phyloP scores from a whole-genome alignment of 2,113 vertebrate species.

The Phycodurus eques region DNA sequence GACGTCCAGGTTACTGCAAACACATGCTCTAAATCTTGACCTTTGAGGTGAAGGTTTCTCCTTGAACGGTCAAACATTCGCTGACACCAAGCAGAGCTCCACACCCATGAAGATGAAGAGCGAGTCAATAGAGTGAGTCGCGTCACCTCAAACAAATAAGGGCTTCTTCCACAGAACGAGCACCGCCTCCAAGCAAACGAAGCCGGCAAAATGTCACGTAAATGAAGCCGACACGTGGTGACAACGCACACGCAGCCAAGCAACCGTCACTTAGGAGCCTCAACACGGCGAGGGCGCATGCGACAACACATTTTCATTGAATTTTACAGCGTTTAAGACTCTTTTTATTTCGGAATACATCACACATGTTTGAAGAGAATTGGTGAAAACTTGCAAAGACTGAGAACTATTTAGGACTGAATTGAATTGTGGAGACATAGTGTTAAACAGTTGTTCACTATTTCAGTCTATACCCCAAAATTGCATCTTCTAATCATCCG shows the following conservation, averaged over 20 bases:
- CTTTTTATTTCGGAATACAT: not conserved
- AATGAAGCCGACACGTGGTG: not conserved
- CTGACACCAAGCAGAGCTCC: not conserved
- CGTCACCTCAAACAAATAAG: slow-evolving; percentile 3
- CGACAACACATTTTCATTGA: not conserved
- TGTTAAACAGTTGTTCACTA: too few species aligned
- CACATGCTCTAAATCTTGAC: not conserved
- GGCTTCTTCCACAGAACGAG: not conserved
- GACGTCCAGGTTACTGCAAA: slow-evolving; percentile 26
- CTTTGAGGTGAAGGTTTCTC: slow-evolving; percentile 18
- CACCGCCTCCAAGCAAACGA: not conserved
- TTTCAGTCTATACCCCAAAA: too few species aligned
- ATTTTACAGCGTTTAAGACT: not conserved
- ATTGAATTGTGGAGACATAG: not conserved
- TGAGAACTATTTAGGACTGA: not conserved
- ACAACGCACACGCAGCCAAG: not conserved
- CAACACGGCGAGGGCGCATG: not conserved
- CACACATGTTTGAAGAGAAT: not conserved
- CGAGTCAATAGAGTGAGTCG: not conserved
- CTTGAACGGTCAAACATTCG: not conserved
- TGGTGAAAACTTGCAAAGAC: not conserved
- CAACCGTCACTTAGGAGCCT: not conserved
- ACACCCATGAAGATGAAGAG: not conserved
- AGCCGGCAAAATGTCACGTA: slow-evolving; percentile 5
- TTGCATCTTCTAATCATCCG: too few species aligned